Base-by-base conservation (phyloP, 1,140 invertebrate genomes). In the Reticulitermes speratus region DNA sequence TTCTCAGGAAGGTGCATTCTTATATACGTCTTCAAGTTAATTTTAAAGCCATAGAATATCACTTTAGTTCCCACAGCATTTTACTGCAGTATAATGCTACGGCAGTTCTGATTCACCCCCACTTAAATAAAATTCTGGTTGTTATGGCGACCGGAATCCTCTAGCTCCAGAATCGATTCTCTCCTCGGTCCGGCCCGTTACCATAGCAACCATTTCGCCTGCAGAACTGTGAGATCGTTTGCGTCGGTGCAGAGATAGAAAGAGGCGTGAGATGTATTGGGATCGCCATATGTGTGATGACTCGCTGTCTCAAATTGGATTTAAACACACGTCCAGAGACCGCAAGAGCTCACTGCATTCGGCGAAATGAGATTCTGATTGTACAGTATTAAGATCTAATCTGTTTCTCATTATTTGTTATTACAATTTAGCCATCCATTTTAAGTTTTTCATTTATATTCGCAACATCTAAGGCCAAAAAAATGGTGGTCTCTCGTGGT, bases 131-230 rank as follows among this genome's bases (percentile, higher is more conserved):
- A 55, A 55, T 8, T 75, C 25, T 75, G 65, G 52, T 75, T 75
- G 25, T 30, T 14, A 75, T 75, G n/a, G 65, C 65, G n/a, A 75
- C 65, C 65, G n/a, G 65, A 25, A 75, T 75, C 25, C 65, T 75
- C 65, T 75, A 75, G 65, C 65, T 75, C 65, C n/a, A 6, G 65
- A 75, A 75, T 75, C 65, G 65, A 75, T 75, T 75, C 65, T 75
- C 65, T 30, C 65, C n/a, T 30, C 65, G 65, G 65, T 75, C 65
- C 25, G 65, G 65, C n/a, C 65, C 65, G 65, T 75, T 30, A 3
- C 65, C n/a, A 14, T 75, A 14, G 65, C 65, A 75, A 75, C 65
- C 65, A 75, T 14, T n/a, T 75, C 65, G 65, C 30, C 65, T 75
- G 65, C 65, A 75, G 65, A 75, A 75, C 8, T 14, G 9, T 30